A percentile compares a stretch with the other conserved stretches of the same genome.
These are phyloP conservation scores for Tychaedon coryphoeus DNA, from an alignment of 2,113 vertebrate species.

Conservation along the genomic window DNA sequence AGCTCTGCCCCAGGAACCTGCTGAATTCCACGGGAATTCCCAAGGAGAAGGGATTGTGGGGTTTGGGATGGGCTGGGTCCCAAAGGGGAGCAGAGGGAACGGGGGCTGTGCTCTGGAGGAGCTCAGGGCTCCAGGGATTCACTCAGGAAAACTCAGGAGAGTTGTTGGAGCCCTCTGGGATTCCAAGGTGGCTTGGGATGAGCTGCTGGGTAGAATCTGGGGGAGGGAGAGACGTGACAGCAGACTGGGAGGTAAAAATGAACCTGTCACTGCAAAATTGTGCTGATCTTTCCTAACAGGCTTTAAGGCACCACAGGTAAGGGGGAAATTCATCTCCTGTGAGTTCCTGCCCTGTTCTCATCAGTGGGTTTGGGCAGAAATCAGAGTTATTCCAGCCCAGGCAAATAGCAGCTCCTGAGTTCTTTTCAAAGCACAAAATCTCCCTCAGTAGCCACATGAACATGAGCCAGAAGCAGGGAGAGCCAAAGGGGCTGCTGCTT, in stretches of 20 bases:
- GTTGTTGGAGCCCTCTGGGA: neutral
- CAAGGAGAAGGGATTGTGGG: neutral
- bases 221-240: neutral
- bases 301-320: neutral
- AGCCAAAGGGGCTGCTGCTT: neutral
- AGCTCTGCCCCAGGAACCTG: neutral
- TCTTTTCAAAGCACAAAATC: neutral
- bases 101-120: neutral
- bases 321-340: too few relatives aligned
- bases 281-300: rapidly evolving
- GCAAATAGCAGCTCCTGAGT: neutral
- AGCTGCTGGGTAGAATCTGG: neutral
- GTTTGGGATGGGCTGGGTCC: neutral
- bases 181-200: neutral
- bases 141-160: neutral
- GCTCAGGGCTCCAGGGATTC: neutral
- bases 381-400: neutral
- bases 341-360: neutral
- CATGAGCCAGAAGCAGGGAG: neutral
- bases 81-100: neutral
- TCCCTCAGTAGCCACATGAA: neutral
- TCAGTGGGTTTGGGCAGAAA: neutral
- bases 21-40: neutral
- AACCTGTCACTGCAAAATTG: rapidly evolving
- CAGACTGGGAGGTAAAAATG: neutral